Base-by-base conservation (phyloP, 2,113 vertebrate genomes). In the Microcebus jonahi region DNA sequence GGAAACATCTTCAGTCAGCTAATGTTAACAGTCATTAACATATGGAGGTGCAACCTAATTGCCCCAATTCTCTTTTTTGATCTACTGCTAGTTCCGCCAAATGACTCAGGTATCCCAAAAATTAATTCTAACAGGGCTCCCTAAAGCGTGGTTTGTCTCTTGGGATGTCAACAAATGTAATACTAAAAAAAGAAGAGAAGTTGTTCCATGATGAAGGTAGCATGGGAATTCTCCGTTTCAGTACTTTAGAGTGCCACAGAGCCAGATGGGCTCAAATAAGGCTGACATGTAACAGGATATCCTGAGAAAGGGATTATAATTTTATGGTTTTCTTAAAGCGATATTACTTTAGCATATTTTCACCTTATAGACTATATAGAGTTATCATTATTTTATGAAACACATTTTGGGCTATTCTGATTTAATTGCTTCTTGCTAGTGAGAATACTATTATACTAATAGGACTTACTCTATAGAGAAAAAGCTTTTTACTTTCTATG, bases 371-470 rank as follows among this genome's bases (percentile, higher is more conserved):
- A 15, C 39, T 97, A 17, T 87, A 34, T 76, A 42, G n/a, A 76
- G 17, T 88, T 96, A 89, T 85, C 50, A 63, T 18, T 88, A 50
- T 79, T 88, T 83, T 90, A 88, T 90, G 55, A n/a, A 91, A 63
- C 36, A 94, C 8, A 39, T 82, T 95, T 89, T 87, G n/a, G 45
- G 53, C 84, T 94, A 93, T 96, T 96, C 14, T 63, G 34, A 92
- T 80, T 84, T 95, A 91, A 94, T n/a, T 91, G 83, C 25, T 36
- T 96, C 48, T 94, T 25, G 10, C 8, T 94, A 75, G 91, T 95
- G 86, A 97, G 21, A 20, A 83, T 70, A 68, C 14, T 59, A 59
- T 92, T 84, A 92, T 65, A 83, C 25, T 76, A 92, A 63, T 57
- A 34, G 14, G 8, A 68, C 4, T 48, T 90, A 39, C 20, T 63